Conservation (phyloP, 2,888 invertebrate species). For the Chrysina gloriosa region DNA sequence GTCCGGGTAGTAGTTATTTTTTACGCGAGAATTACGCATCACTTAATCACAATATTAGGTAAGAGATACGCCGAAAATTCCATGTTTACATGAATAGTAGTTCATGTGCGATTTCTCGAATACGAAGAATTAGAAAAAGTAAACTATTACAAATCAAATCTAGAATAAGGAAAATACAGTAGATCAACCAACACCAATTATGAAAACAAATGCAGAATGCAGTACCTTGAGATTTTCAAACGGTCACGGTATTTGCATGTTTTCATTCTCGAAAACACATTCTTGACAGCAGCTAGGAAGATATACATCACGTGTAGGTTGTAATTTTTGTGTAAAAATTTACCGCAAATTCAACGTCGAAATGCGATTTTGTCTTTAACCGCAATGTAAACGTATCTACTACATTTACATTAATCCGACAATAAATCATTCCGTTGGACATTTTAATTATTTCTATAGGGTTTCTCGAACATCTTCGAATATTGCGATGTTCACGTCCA, state of each 20-base stretch:
- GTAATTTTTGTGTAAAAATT: constrained; percentile 17
- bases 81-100: no score
- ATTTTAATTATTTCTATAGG: constrained; percentile 18
- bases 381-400: background rate
- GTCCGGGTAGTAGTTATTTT: no score
- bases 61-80: no score
- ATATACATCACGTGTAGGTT: constrained; percentile 20
- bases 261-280: constrained; percentile 25
- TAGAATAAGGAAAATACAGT: background rate
- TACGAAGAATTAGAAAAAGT: no score
- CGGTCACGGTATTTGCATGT: constrained; percentile 31
- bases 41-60: no score
- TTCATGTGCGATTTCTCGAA: no score
- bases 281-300: background rate
- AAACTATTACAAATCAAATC: background rate
- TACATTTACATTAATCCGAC: constrained; percentile 11
- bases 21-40: no score
- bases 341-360: background rate
- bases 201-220: background rate
- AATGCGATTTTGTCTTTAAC: constrained; percentile 4
- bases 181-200: background rate
- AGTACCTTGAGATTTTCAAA: background rate
- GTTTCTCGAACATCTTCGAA: constrained; percentile 1
- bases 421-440: constrained; percentile 18
- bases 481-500: constrained; percentile 7